These are phyloP conservation scores for Ennomos erosarius DNA, from an alignment of 2,888 invertebrate species.

Conservation along the genomic window DNA sequence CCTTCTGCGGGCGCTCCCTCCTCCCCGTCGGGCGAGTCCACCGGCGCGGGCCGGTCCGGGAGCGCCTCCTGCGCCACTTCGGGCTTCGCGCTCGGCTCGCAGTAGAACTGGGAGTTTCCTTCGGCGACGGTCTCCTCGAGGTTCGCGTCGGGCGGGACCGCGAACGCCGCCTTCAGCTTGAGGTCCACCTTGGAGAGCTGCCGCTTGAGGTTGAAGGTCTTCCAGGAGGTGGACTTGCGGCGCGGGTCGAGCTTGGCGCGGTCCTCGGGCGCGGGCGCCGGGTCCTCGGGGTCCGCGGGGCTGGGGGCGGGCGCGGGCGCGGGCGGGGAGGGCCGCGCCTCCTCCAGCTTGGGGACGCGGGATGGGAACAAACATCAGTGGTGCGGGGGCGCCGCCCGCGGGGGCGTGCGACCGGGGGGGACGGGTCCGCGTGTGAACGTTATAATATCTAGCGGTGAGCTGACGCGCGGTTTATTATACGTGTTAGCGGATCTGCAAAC, in stretches of 20 bases:
- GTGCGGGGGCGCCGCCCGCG: slow-evolving; percentile 52
- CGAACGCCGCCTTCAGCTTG: slow-evolving; percentile 89
- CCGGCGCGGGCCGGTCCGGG: slow-evolving; percentile 42
- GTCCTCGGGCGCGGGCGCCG: slow-evolving; percentile 46
- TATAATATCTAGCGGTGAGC: slow-evolving; percentile 40
- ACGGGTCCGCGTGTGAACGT: slow-evolving; percentile 36
- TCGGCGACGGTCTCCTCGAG: slow-evolving; percentile 63
- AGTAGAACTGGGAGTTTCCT: slow-evolving; percentile 72
- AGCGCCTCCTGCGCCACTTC: slow-evolving; percentile 46
- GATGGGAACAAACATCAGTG: slow-evolving; percentile 67
- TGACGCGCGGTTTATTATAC: slow-evolving; percentile 26
- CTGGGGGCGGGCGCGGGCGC: slow-evolving; percentile 45
- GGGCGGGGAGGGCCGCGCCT: slow-evolving; percentile 44
- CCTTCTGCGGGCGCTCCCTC: slow-evolving; percentile 42
- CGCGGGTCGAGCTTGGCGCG: slow-evolving; percentile 76
- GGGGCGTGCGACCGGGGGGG: slow-evolving; percentile 30
- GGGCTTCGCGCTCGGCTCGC: slow-evolving; percentile 51
- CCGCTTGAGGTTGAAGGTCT: slow-evolving; percentile 92
- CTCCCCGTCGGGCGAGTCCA: slow-evolving; percentile 41
- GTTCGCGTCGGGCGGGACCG: slow-evolving; percentile 73
- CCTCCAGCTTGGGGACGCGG: slow-evolving; percentile 69
- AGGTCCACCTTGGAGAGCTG: slow-evolving; percentile 92
- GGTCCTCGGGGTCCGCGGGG: slow-evolving; percentile 41
- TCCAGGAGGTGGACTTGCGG: slow-evolving; percentile 89
- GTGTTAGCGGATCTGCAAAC: slow-evolving; percentile 41